These are phyloP conservation scores for Drosophila planitibia DNA, from an alignment of 2,888 invertebrate species.

Conservation along the genomic window DNA sequence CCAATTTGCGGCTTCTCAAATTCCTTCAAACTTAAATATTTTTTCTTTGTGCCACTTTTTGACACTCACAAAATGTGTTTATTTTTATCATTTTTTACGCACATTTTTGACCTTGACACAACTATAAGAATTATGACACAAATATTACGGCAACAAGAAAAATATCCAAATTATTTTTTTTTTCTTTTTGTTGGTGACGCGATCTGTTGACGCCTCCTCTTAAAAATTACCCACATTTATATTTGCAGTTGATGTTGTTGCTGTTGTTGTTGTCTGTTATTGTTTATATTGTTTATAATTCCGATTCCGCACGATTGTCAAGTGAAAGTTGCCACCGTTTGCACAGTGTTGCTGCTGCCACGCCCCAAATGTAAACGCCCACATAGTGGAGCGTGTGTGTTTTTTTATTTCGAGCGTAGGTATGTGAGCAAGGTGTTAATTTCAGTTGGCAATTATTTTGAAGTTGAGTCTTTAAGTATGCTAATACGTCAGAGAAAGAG, in stretches of 20 bases:
- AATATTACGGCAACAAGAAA: conserved; percentile 51
- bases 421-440: conserved; percentile 83
- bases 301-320: conserved; percentile 67
- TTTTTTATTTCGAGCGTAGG: conserved; percentile 5
- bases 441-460: conserved; percentile 59
- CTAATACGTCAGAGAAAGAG: conserved; percentile 38
- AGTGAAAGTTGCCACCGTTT: conserved; percentile 77
- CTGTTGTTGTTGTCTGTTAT: conserved; percentile 16
- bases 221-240: conserved; percentile 43
- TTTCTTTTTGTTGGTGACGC: conserved; percentile 24
- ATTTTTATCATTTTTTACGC: conserved; percentile 2
- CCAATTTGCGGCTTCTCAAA: conserved; percentile 5
- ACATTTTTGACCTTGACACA: conserved; percentile 58
- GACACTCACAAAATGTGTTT: conserved; percentile 4
- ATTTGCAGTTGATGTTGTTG: conserved; percentile 31
- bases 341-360: conserved; percentile 45
- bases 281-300: conserved; percentile 60
- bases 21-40: neutral
- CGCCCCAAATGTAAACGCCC: conserved; percentile 56
- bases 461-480: conserved; percentile 26
- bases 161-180: conserved; percentile 14
- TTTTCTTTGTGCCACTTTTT: conserved; percentile 2
- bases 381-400: conserved; percentile 35
- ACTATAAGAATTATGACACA: conserved; percentile 58
- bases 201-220: conserved; percentile 58